Evolutionary conservation across 2,888 invertebrate genomes (phyloP).

Genomic region (Acronicta leporina): DNA sequence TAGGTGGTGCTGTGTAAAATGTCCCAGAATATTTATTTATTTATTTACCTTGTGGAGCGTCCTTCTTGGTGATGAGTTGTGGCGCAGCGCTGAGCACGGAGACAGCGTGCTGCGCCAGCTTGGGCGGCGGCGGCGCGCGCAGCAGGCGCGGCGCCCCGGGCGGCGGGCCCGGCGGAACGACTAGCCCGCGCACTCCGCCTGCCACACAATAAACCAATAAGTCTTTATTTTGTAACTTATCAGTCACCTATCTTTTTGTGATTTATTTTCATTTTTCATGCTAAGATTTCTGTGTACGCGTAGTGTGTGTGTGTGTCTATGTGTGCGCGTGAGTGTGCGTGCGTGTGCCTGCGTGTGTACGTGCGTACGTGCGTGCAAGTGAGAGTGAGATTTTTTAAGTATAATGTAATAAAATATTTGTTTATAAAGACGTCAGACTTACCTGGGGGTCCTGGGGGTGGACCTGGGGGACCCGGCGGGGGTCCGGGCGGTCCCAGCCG

Average conservation of each 20-base stretch:
- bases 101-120: conserved; percentile 76
- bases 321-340: no score
- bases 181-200: conserved; percentile 57
- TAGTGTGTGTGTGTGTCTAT: no score
- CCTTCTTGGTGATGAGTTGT: conserved; percentile 93
- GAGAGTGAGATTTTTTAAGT: no score
- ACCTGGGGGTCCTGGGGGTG: conserved; percentile 56
- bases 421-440: neutral
- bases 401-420: conserved; percentile 12
- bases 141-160: conserved; percentile 91
- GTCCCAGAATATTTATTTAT: no score
- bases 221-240: no score
- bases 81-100: conserved; percentile 95
- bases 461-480: conserved; percentile 40
- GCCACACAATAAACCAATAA: no score
- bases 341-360: no score
- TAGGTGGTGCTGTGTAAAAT: no score
- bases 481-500: conserved; percentile 38
- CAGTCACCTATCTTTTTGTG: no score
- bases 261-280: no score
- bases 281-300: no score
- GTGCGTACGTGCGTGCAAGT: no score
- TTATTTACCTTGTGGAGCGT: conserved; percentile 88
- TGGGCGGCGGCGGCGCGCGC: conserved; percentile 86
- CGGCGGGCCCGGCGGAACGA: conserved; percentile 90